A percentile compares a stretch with the other conserved stretches of the same genome.
Evolutionary conservation across 2,888 invertebrate species (phyloP).

Genomic region (Epicampocera succincta): DNA sequence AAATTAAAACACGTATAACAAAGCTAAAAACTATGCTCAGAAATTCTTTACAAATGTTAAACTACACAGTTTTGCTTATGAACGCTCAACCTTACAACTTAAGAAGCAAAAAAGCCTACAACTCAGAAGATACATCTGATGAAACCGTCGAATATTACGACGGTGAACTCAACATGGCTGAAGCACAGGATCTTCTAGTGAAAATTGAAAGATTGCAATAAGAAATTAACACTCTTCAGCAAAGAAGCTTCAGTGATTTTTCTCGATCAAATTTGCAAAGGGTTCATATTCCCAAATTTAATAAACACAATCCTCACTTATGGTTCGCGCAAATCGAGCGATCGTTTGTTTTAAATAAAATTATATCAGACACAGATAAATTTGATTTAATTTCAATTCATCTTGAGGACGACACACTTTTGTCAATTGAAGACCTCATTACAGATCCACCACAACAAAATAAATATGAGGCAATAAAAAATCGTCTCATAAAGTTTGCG

Average conservation of each 20-base stretch:
- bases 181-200: not conserved
- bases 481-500: constrained; percentile 23
- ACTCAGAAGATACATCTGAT: too few species aligned
- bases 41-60: too few species aligned
- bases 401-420: constrained; percentile 38
- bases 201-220: constrained; percentile 6
- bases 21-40: too few species aligned
- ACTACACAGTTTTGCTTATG: constrained; percentile 11
- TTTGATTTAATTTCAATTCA: constrained; percentile 33
- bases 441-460: constrained; percentile 31
- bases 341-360: constrained; percentile 3
- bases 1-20: too few species aligned
- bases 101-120: not conserved
- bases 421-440: constrained; percentile 53
- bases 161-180: constrained; percentile 10
- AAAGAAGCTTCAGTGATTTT: too few species aligned
- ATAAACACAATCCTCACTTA: constrained; percentile 39
- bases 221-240: constrained; percentile 7
- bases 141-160: too few species aligned
- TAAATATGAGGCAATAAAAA: constrained; percentile 11
- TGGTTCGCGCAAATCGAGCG: constrained; percentile 49
- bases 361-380: constrained; percentile 21
- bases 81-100: constrained; percentile 2
- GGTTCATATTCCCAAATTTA: constrained; percentile 33
- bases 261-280: constrained; percentile 26